These are phyloP conservation scores for Coranthus polyacanthus DNA, from an alignment of 2,797 vertebrate species.

Conservation along the genomic window DNA sequence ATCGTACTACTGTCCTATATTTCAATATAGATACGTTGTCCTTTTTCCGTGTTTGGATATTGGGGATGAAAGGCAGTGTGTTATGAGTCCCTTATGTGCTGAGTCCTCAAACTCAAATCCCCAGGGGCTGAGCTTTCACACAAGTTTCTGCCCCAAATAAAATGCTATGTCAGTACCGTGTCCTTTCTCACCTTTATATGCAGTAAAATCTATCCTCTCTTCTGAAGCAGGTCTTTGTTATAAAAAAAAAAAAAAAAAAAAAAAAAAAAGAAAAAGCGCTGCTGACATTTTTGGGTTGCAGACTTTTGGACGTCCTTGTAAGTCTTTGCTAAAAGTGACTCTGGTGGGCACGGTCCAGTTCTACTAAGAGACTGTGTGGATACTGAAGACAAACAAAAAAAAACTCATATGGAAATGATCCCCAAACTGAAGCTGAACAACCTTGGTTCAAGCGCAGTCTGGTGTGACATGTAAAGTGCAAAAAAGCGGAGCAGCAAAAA, in stretches of 20 bases:
- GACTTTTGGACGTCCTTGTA: slow-evolving; percentile 21
- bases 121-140: slow-evolving; percentile 5
- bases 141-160: slow-evolving; percentile 25
- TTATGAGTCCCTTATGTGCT: neutral
- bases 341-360: neutral
- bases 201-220: slow-evolving; percentile 9
- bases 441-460: neutral
- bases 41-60: neutral
- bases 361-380: neutral
- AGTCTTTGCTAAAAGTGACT: slow-evolving; percentile 33
- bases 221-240: neutral
- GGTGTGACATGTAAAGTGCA: slow-evolving; percentile 19
- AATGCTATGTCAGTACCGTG: slow-evolving; percentile 9
- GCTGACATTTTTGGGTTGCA: slow-evolving; percentile 45
- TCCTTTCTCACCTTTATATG: slow-evolving; percentile 8
- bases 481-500: slow-evolving; percentile 48
- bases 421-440: neutral
- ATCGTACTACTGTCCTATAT: too few relatives aligned
- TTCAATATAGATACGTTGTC: too few relatives aligned
- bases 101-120: slow-evolving; percentile 14
- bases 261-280: too few relatives aligned
- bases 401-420: neutral
- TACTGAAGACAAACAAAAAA: neutral
- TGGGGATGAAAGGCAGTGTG: neutral
- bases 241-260: too few relatives aligned